phyloP scores from a whole-genome alignment of 2,888 invertebrate genomes.

The Pseudanteris insignis region DNA sequence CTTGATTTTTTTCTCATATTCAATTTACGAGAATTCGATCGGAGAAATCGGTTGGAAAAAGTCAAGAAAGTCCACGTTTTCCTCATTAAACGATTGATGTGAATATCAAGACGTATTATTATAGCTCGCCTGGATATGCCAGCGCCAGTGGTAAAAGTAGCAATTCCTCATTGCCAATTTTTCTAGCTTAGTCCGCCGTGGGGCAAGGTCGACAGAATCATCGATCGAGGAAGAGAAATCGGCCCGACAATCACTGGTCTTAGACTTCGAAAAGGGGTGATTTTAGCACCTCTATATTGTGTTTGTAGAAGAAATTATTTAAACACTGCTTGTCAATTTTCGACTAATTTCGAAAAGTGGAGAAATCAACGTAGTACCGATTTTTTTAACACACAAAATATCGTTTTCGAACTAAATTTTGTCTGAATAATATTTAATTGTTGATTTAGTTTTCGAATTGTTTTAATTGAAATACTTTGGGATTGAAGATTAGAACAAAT shows the following conservation, averaged over 20 bases:
- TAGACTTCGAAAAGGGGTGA: not conserved
- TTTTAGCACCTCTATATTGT: conserved; percentile 25
- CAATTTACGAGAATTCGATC: conserved; percentile 5
- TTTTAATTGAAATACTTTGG: no score
- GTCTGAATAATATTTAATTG: no score
- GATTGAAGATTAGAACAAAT: no score
- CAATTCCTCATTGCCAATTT: conserved; percentile 34
- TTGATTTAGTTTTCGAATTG: no score
- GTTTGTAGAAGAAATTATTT: no score
- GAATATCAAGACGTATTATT: conserved; percentile 39
- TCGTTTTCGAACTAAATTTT: no score
- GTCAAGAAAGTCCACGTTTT: conserved; percentile 41
- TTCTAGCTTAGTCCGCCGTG: conserved; percentile 18
- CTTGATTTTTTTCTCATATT: conserved; percentile 16
- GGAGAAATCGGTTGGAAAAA: conserved; percentile 45
- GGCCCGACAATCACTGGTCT: conserved; percentile 10
- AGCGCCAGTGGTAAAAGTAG: conserved; percentile 35
- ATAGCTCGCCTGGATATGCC: conserved; percentile 43
- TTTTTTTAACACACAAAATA: no score
- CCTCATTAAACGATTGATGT: conserved; percentile 40
- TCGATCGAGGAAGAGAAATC: conserved; percentile 43
- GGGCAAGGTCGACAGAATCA: conserved; percentile 31
- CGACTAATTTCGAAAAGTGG: no score
- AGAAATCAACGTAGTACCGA: no score
- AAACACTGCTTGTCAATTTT: no score